Percentiles rank a stretch among this genome's conserved stretches.
phyloP scores from a whole-genome alignment of 2,797 vertebrate genomes.

The Siniperca obscura region DNA sequence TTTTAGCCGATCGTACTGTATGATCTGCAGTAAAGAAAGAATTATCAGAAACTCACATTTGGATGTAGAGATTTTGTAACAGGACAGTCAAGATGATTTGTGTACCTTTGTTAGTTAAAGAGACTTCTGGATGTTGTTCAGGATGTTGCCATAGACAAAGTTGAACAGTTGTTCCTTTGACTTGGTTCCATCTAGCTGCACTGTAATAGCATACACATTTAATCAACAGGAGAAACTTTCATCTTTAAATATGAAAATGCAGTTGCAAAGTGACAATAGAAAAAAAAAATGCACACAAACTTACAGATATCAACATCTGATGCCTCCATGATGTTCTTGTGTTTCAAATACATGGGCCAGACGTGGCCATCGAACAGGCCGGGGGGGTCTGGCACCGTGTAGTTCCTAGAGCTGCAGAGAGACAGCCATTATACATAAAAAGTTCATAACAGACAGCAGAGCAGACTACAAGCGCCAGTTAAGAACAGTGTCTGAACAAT shows the following conservation, averaged over 20 bases:
- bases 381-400: conserved; percentile 91
- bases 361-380: conserved; percentile 94
- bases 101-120: conserved; percentile 80
- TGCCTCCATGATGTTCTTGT: conserved; percentile 91
- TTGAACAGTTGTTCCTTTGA: conserved; percentile 91
- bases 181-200: conserved; percentile 90
- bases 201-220: conserved; percentile 73
- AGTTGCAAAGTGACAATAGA: neutral
- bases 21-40: conserved; percentile 70
- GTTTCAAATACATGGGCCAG: conserved; percentile 95
- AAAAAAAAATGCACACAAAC: conserved; percentile 20
- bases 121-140: conserved; percentile 87
- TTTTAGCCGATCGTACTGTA: conserved; percentile 68
- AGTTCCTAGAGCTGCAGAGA: conserved; percentile 89
- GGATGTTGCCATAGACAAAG: conserved; percentile 88
- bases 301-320: conserved; percentile 88
- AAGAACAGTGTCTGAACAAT: neutral
- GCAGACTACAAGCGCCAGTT: neutral
- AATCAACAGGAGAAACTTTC: neutral
- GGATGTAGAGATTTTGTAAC: rapidly evolving
- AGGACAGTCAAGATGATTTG: neutral
- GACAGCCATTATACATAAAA: conserved; percentile 9
- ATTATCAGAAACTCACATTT: conserved; percentile 15
- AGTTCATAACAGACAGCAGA: neutral
- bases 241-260: rapidly evolving